phyloP scores from a whole-genome alignment of 2,888 invertebrate species.

The Leucania comma region DNA sequence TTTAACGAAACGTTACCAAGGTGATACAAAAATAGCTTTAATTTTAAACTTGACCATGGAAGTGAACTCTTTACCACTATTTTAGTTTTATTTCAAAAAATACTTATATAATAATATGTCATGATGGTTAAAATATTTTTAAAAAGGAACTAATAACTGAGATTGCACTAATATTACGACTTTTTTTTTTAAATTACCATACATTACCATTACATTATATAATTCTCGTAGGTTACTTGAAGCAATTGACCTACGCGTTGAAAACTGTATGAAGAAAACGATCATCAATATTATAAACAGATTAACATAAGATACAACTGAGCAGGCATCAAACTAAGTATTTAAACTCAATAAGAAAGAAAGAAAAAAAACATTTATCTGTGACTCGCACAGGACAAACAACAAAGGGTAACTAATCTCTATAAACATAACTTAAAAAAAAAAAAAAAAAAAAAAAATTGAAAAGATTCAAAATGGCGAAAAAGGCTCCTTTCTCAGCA shows the following conservation, averaged over 20 bases:
- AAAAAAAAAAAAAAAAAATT: no score
- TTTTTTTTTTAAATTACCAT: not conserved
- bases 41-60: constrained; percentile 29
- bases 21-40: constrained; percentile 10
- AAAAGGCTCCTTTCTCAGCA: no score
- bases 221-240: not conserved
- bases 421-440: no score
- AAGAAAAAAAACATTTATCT: no score
- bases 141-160: not conserved
- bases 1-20: constrained; percentile 9
- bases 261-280: not conserved
- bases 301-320: not conserved
- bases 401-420: no score
- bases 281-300: constrained; percentile 18
- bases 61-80: constrained; percentile 21
- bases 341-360: constrained; percentile 8
- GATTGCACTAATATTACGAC: not conserved
- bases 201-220: not conserved
- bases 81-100: constrained; percentile 3
- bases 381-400: no score
- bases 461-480: no score
- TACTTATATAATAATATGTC: no score
- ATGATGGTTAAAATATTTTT: constrained; percentile 9
- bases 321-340: not conserved
- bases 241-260: not conserved